Percentiles rank a stretch among this genome's conserved stretches.
Evolutionary conservation across 1,140 invertebrate species (phyloP).

Genomic region (Sminthurinus signatus): DNA sequence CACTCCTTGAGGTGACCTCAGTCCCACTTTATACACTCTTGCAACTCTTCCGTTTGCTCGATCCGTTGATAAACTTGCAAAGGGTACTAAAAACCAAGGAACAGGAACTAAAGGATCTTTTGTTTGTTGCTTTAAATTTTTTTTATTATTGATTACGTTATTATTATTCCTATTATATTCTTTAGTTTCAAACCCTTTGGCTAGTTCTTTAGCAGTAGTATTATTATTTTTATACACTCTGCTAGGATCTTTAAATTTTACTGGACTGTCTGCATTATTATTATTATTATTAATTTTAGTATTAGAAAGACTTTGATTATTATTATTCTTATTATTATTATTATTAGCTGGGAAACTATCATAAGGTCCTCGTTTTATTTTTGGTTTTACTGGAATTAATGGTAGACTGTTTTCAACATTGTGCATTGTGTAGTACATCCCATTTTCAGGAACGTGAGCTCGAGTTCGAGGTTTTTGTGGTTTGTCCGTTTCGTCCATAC

Average conservation of each 20-base stretch:
- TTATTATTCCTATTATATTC: neutral
- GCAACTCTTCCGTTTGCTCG: neutral
- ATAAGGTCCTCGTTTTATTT: neutral
- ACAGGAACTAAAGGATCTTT: neutral
- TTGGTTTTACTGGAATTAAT: neutral
- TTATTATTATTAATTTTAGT: too few relatives aligned
- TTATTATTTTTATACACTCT: too few relatives aligned
- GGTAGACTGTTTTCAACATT: conserved; percentile 6
- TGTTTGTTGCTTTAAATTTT: neutral
- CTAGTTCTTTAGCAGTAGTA: too few relatives aligned
- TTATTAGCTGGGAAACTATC: too few relatives aligned
- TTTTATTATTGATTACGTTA: neutral
- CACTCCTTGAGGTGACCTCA: neutral
- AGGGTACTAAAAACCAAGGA: neutral
- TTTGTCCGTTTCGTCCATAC: neutral
- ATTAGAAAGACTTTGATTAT: too few relatives aligned
- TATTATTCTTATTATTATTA: too few relatives aligned
- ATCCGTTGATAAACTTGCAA: neutral
- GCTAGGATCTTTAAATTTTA: too few relatives aligned
- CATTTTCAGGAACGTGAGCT: neutral
- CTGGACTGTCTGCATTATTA: too few relatives aligned
- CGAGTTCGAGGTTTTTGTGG: neutral
- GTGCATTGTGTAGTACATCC: neutral
- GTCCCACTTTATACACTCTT: neutral
- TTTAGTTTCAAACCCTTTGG: neutral